These are phyloP conservation scores for Berghia stephanieae DNA, from an alignment of 1,140 invertebrate genomes.

Conservation along the genomic window DNA sequence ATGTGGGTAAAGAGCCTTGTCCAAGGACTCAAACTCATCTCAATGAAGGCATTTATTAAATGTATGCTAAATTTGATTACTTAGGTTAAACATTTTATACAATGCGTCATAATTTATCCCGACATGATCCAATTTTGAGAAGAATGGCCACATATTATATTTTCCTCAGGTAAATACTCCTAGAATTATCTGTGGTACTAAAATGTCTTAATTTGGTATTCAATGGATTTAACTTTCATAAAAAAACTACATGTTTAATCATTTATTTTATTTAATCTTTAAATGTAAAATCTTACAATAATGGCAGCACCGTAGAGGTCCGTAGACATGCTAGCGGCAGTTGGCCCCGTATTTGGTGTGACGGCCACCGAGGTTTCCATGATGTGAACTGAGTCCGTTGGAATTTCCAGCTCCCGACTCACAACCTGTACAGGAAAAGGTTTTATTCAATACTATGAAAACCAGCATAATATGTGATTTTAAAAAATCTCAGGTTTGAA, in stretches of 20 bases:
- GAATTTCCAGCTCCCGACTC: slow-evolving; percentile 75
- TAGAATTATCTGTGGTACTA: background rate
- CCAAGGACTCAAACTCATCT: too few species aligned
- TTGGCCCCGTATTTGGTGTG: slow-evolving; percentile 92
- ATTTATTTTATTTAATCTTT: background rate
- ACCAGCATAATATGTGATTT: background rate
- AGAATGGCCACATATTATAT: background rate
- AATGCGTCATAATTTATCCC: too few species aligned
- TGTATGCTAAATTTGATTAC: too few species aligned
- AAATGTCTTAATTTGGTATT: background rate
- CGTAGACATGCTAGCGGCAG: slow-evolving; percentile 89
- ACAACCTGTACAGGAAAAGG: slow-evolving; percentile 60
- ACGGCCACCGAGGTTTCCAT: slow-evolving; percentile 90
- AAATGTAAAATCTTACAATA: slow-evolving; percentile 70
- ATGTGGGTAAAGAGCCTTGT: too few species aligned
- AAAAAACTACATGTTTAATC: background rate
- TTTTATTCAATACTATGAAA: background rate
- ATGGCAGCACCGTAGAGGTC: slow-evolving; percentile 97
- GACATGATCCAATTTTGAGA: too few species aligned
- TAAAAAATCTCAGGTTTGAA: too few species aligned
- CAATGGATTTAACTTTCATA: background rate
- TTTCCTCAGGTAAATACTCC: background rate
- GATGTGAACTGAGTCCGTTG: slow-evolving; percentile 83
- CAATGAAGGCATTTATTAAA: too few species aligned
- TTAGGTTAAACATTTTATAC: too few species aligned